Conservation (phyloP, 2,797 vertebrate genomes). For the Epinephelus coioides region DNA sequence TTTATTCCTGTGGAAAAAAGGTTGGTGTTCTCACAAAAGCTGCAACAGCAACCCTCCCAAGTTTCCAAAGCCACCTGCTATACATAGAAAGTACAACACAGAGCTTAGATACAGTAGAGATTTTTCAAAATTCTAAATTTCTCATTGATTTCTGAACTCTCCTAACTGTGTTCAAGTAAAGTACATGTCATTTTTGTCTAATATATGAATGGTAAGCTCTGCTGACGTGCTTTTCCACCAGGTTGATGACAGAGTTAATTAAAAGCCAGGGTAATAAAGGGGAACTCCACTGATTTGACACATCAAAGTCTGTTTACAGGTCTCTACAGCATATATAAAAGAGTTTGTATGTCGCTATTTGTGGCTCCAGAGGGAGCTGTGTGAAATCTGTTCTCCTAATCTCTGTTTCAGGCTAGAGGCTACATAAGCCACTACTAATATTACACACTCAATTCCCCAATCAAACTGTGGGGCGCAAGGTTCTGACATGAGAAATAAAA, state of each 20-base stretch:
- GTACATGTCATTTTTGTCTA: not conserved
- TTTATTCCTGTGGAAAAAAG: slow-evolving; percentile 85
- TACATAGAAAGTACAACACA: no score
- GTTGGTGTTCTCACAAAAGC: not conserved
- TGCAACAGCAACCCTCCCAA: not conserved
- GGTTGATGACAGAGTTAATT: not conserved
- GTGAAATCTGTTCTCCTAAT: no score
- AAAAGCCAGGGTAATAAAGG: not conserved
- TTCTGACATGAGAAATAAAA: not conserved
- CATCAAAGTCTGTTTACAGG: no score
- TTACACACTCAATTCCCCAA: not conserved
- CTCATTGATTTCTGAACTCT: no score
- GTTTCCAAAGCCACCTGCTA: not conserved
- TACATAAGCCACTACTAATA: not conserved
- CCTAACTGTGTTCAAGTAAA: not conserved
- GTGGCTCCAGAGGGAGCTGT: no score
- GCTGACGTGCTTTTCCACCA: not conserved
- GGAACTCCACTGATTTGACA: no score
- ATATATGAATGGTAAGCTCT: not conserved
- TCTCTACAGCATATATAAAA: no score
- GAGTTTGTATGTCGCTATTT: no score
- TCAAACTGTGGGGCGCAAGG: not conserved
- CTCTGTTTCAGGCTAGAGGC: no score
- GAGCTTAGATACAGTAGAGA: no score
- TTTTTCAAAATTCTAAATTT: no score